Base-by-base conservation (phyloP, 2,888 invertebrate species). In the Drosophila paramelanica region DNA sequence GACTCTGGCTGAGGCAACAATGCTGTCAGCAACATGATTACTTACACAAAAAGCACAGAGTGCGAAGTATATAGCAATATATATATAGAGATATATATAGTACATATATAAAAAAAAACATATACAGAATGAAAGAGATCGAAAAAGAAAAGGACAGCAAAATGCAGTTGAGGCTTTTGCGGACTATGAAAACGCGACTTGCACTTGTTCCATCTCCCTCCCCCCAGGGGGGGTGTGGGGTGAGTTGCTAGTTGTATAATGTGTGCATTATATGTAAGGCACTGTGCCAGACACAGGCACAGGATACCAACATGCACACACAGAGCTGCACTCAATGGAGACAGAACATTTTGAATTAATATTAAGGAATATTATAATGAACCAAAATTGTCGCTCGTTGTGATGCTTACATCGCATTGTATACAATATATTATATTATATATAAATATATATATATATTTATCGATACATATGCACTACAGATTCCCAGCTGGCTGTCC, bases 311-410 rank as follows among this genome's bases (percentile, higher is more conserved):
- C n/a, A 25, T 20, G 53, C 41, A 58, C 38, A 50, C 46, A 50
- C 38, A 42, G 4, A 67, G 27, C 41, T 20, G 36, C 38, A 43
- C 49, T 14, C 43, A 65, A 41, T 65, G 53, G 65, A 62, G 73
- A 58, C 73, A 58, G 73, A 53, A 70, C 71, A 85, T 85, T 83
- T 81, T 88, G 83, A 80, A 83, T 83, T 88, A 88, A 88, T 86
- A 79, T 85, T 86, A 86, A 86, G 75, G 74, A 88, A 86, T 79
- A 86, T 86, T 79, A 86, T 82, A 88, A 88, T 86, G 84, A 87
- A 73, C 84, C 88, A 76, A 87, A 87, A 82, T 81, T 85, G 79
- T 82, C 83, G 75, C 75, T 69, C 70, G 73, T 73, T 83, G 77
- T 70, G 64, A 67, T 73, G 79, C 78, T 78, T 69, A 43, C 73